Evolutionary conservation across 2,888 invertebrate genomes (phyloP), one percentile per base, ranked within the genome.

Genomic region (Sarcophaga variegata): DNA sequence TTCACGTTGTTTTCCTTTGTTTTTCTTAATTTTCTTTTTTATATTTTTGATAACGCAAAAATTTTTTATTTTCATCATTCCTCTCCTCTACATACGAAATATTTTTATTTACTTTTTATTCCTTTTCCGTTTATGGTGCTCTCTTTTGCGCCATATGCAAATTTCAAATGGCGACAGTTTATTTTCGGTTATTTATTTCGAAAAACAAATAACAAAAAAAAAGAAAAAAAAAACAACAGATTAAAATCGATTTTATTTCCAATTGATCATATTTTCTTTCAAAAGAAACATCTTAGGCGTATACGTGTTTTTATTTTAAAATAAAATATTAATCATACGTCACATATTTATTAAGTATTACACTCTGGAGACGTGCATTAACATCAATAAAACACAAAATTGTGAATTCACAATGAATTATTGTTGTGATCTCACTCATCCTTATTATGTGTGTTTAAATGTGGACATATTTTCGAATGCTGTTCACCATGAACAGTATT

Each of bases 111-210:
- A 62, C 10, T 20, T 20, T 62, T 62, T 20, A 20, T 6, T 62
- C 0, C 5, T 37, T 67, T 37, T 54, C 45, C 1, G 64, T 25
- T 2, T 60, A 22, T 22, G 70, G n/a, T 49, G 14, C 63, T n/a
- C 20, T 63, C 71, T 37, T 17, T 60, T 45, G 14, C 47, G 17
- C 67, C 37, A 63, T 75, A 81, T 63, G 69, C 62, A 81, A 81
- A 69, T 81, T 22, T 22, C 54, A 74, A 69, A n/a, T 75, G 81
- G 75, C 81, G 69, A 75, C 75, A 81, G 62, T 63, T 74, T 69
- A 47, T 59, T 54, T 54, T 54, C 54, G 5, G 1, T 54, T 54
- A 54, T 54, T 54, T 54, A 14, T 14, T 54, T 54, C 17, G 12
- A 54, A 17, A 14, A 14, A 14, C 17, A 14, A 14, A 54, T 3